Percentiles rank a stretch among this genome's conserved stretches.
phyloP scores from a whole-genome alignment of 2,797 vertebrate species.

The Sebastiscus albofasciatus region DNA sequence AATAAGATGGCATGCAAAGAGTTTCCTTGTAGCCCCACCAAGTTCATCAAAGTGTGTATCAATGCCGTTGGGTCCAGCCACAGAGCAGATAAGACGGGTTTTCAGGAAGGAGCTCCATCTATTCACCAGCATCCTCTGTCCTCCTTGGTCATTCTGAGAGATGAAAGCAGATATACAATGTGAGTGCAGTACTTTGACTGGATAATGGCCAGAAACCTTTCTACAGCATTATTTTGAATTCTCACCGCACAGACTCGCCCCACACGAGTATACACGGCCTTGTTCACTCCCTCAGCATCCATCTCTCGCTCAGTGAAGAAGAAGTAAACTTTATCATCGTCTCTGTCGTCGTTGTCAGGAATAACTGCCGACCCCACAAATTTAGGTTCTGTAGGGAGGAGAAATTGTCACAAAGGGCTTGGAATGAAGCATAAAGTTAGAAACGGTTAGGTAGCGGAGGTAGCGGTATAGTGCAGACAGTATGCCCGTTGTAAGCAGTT shows the following conservation, averaged over 20 bases:
- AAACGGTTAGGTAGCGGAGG: not conserved
- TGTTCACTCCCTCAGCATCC: slow-evolving; percentile 84
- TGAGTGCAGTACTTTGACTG: not conserved
- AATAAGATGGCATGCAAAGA: not conserved
- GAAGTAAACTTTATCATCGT: slow-evolving; percentile 97
- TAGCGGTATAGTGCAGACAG: not conserved
- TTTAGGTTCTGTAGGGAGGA: slow-evolving; percentile 86
- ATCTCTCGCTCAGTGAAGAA: slow-evolving; percentile 95
- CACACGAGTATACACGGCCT: slow-evolving; percentile 89
- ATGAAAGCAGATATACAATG: slow-evolving; percentile 18
- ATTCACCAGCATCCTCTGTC: slow-evolving; percentile 94
- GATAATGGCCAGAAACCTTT: not conserved
- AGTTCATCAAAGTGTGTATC: slow-evolving; percentile 96
- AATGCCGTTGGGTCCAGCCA: slow-evolving; percentile 92
- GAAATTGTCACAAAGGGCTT: not conserved
- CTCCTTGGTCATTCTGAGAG: slow-evolving; percentile 93
- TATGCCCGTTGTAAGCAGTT: not conserved
- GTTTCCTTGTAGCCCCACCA: slow-evolving; percentile 77
- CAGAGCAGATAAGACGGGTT: slow-evolving; percentile 93
- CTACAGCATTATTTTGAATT: not conserved
- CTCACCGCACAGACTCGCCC: slow-evolving; percentile 93
- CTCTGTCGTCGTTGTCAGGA: slow-evolving; percentile 93
- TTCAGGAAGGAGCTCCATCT: slow-evolving; percentile 97
- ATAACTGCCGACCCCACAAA: slow-evolving; percentile 93
- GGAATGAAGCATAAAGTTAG: not conserved